Evolutionary conservation across 1,140 invertebrate genomes (phyloP).

Genomic region (Meloidogyne floridensis): DNA sequence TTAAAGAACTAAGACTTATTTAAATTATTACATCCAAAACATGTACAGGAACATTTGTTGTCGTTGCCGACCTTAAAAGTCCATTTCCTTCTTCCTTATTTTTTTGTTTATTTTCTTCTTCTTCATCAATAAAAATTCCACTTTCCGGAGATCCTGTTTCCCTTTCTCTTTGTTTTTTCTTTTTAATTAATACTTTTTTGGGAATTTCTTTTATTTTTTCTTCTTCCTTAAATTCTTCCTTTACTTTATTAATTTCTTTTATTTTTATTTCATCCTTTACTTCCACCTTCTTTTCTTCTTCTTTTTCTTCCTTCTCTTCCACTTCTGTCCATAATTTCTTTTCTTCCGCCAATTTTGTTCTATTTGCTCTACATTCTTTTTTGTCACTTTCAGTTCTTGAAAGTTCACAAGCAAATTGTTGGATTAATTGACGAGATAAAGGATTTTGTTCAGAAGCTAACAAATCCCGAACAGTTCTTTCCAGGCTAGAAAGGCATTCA

Average conservation of each 20-base stretch:
- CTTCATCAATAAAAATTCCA: constrained; percentile 30
- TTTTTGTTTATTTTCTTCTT: neutral
- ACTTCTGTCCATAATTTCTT: constrained; percentile 53
- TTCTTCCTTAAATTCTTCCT: neutral
- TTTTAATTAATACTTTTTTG: constrained; percentile 10
- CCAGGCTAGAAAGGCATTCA: constrained; percentile 45
- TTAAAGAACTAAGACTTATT: neutral
- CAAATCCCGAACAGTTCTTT: constrained; percentile 53
- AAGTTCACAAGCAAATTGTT: constrained; percentile 59
- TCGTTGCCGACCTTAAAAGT: constrained; percentile 18
- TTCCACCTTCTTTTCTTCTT: constrained; percentile 26
- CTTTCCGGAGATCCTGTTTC: constrained; percentile 16
- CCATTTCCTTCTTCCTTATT: neutral
- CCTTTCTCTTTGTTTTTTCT: constrained; percentile 10
- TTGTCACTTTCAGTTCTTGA: constrained; percentile 49
- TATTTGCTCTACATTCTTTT: constrained; percentile 35
- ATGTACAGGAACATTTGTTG: neutral
- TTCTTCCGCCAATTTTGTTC: constrained; percentile 52
- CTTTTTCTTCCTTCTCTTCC: constrained; percentile 33
- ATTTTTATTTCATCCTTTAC: constrained; percentile 55
- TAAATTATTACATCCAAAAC: neutral
- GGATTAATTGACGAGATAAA: constrained; percentile 51
- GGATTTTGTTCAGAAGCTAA: constrained; percentile 44
- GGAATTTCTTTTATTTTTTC: neutral
- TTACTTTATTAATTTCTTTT: constrained; percentile 23